Percentiles rank a stretch among this genome's conserved stretches.
These are phyloP conservation scores for Metopolophium dirhodum DNA, from an alignment of 1,140 invertebrate genomes.

Conservation along the genomic window DNA sequence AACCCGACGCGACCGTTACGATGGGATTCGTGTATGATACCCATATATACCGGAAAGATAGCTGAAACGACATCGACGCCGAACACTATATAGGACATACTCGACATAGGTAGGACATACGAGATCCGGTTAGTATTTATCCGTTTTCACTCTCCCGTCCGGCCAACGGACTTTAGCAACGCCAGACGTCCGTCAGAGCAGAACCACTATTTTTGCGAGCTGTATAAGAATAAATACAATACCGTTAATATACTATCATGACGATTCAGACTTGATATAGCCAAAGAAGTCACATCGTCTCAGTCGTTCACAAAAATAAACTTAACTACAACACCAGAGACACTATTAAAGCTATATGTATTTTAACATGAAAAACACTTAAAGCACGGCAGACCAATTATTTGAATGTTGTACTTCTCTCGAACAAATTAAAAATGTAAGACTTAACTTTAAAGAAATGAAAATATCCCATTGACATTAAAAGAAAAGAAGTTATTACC, in stretches of 20 bases:
- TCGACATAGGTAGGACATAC: too few species aligned
- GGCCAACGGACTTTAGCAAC: not conserved
- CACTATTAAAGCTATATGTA: not conserved
- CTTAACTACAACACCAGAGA: not conserved
- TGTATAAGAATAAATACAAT: not conserved
- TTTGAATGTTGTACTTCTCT: not conserved
- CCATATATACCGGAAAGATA: not conserved
- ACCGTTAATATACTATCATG: not conserved
- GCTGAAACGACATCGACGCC: not conserved
- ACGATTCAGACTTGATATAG: not conserved
- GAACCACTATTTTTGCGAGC: not conserved
- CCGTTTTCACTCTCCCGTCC: not conserved
- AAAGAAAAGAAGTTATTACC: not conserved
- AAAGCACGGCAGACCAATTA: not conserved
- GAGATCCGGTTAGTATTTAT: not conserved
- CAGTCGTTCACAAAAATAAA: not conserved
- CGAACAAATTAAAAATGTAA: not conserved
- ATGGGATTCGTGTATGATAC: not conserved
- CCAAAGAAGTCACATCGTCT: not conserved
- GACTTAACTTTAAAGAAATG: not conserved
- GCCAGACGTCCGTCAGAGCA: not conserved
- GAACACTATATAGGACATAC: not conserved
- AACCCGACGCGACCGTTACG: not conserved
- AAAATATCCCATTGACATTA: not conserved
- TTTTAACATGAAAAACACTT: not conserved